A percentile compares a stretch with the other conserved stretches of the same genome.
Evolutionary conservation across 2,797 vertebrate genomes (phyloP).

Genomic region (Phaenicophaeus curvirostris): DNA sequence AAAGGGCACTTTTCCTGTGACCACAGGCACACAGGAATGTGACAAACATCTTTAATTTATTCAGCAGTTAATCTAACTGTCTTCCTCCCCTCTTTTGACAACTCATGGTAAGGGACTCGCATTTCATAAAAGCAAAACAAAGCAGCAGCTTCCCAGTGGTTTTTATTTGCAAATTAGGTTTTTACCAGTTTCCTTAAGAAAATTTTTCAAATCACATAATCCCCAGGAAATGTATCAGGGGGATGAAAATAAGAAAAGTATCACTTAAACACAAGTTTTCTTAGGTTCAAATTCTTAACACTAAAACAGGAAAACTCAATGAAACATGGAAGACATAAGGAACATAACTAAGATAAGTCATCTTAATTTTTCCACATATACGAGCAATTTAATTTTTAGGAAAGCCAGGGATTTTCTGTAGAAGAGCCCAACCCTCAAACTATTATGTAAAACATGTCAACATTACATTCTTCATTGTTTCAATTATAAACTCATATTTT

Average conservation of each 20-base stretch:
- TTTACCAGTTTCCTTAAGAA: not conserved
- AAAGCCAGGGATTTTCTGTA: not conserved
- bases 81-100: not conserved
- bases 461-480: not conserved
- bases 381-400: not conserved
- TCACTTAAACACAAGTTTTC: not conserved
- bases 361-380: not conserved
- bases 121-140: not conserved
- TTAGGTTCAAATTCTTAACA: not conserved
- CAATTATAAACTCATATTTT: not conserved
- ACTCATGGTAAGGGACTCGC: not conserved
- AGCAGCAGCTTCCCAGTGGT: not conserved
- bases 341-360: not conserved
- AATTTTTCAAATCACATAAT: not conserved
- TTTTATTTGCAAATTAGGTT: not conserved
- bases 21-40: not conserved
- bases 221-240: not conserved
- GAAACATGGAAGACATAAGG: fast-evolving
- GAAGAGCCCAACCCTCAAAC: not conserved
- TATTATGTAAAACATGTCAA: not conserved
- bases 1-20: constrained; percentile 19
- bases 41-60: constrained; percentile 1
- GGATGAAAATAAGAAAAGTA: not conserved
- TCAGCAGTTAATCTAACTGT: constrained; percentile 2
- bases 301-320: not conserved